These are phyloP conservation scores for Neoniphon sammara DNA, from an alignment of 2,797 vertebrate species.

Conservation along the genomic window DNA sequence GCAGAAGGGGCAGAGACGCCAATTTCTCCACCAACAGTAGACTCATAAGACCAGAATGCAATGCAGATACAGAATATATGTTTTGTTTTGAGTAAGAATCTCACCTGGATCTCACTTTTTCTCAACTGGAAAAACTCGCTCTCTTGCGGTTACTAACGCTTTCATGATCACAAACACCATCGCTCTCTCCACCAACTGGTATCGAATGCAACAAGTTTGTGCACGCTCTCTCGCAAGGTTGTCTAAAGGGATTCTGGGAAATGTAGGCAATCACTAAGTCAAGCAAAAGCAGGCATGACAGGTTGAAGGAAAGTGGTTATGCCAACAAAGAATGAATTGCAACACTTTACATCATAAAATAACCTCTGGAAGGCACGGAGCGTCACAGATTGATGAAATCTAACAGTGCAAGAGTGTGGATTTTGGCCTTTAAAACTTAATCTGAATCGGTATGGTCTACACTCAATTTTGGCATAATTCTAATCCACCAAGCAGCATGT, in stretches of 20 bases:
- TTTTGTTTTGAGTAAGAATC: neutral
- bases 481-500: neutral
- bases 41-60: neutral
- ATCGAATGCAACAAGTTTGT: slow-evolving; percentile 27
- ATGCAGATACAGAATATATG: neutral
- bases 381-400: neutral
- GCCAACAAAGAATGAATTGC: neutral
- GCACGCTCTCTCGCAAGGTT: slow-evolving; percentile 4
- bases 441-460: slow-evolving; percentile 1
- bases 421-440: neutral
- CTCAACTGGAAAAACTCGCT: slow-evolving; percentile 34
- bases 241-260: slow-evolving; percentile 23
- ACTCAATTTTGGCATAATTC: slow-evolving; percentile 6
- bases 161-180: neutral
- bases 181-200: neutral
- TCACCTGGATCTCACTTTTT: slow-evolving; percentile 1
- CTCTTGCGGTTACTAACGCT: slow-evolving; percentile 7
- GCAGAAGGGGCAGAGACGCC: no score
- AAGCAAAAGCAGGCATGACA: slow-evolving; percentile 15
- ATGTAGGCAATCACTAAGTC: slow-evolving; percentile 12
- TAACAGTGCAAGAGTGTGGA: neutral
- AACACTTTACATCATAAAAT: no score
- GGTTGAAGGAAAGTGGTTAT: neutral
- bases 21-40: neutral
- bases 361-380: no score